Conservation (phyloP, 2,797 vertebrate species). For the Schizopygopsis pylzovi region DNA sequence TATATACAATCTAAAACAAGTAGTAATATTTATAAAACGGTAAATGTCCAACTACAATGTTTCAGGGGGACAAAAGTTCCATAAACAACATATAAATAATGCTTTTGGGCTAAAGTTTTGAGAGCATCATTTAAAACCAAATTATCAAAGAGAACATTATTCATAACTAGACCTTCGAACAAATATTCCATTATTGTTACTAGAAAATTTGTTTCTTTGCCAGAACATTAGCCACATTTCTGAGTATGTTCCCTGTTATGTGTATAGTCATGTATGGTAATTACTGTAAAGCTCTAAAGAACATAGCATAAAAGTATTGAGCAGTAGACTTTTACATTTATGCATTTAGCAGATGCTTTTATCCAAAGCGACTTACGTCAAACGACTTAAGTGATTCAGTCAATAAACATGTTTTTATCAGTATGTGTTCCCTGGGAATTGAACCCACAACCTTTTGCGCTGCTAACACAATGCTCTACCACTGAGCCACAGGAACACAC, state of each 20-base stretch:
- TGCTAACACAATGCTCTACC: too few species aligned
- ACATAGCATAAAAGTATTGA: neutral
- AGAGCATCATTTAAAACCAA: neutral
- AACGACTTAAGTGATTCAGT: too few species aligned
- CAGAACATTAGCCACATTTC: neutral
- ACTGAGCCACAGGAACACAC: too few species aligned
- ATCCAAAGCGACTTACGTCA: too few species aligned
- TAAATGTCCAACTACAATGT: neutral
- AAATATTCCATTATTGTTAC: neutral
- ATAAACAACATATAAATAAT: neutral
- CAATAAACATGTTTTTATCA: too few species aligned
- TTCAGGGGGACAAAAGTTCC: neutral
- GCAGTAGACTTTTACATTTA: neutral
- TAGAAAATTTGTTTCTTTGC: neutral
- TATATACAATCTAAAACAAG: neutral
- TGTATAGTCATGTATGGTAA: neutral
- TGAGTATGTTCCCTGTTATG: neutral
- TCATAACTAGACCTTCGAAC: neutral
- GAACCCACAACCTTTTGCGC: too few species aligned
- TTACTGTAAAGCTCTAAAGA: neutral
- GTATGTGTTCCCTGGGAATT: too few species aligned
- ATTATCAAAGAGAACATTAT: neutral
- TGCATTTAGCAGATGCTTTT: too few species aligned
- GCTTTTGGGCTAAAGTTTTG: neutral
- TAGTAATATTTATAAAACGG: neutral